phyloP scores from a whole-genome alignment of 2,888 invertebrate species.

The Nomada goodeniana region DNA sequence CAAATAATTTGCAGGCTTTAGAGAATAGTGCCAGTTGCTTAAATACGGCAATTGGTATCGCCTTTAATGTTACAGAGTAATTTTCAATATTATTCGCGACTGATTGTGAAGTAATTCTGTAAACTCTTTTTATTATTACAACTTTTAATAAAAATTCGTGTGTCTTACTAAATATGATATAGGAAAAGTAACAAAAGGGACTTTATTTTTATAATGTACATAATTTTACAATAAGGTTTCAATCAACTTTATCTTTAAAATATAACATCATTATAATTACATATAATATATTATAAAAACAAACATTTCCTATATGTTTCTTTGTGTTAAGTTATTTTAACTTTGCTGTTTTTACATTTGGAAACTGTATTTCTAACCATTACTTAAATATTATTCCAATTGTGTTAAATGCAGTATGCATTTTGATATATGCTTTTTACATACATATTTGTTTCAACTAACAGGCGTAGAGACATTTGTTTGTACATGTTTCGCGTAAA shows the following conservation, averaged over 20 bases:
- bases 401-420: not conserved
- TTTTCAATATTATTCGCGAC: not conserved
- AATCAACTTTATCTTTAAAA: constrained; percentile 12
- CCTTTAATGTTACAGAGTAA: not conserved
- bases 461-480: constrained; percentile 6
- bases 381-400: constrained; percentile 6
- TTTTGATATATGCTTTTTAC: not conserved
- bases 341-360: not conserved
- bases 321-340: constrained; percentile 1
- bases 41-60: too few relatives aligned
- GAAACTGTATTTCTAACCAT: constrained; percentile 1
- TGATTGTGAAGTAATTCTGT: not conserved
- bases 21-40: too few relatives aligned
- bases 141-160: too few relatives aligned
- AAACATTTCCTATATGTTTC: not conserved
- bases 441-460: not conserved
- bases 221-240: constrained; percentile 30
- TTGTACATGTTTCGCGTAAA: not conserved
- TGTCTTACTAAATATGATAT: not conserved
- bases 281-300: constrained; percentile 7
- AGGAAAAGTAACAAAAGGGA: constrained; percentile 46
- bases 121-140: too few relatives aligned
- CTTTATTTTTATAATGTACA: constrained; percentile 40
- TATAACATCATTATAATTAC: constrained; percentile 16
- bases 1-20: too few relatives aligned